Evolutionary conservation across 1,140 invertebrate species (phyloP).

Genomic region (Agrypnia vestita): DNA sequence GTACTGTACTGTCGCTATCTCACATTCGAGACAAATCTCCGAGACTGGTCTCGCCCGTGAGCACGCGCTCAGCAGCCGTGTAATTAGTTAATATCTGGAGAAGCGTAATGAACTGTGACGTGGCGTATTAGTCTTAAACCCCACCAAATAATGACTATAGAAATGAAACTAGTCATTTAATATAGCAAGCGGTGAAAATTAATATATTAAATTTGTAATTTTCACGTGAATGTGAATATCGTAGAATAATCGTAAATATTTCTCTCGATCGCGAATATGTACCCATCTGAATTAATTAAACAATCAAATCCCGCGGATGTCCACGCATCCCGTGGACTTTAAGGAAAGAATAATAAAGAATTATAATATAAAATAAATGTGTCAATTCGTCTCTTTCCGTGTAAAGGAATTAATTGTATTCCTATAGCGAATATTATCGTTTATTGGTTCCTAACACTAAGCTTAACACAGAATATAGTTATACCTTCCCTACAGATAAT

Average conservation of each 20-base stretch:
- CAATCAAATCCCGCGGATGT: neutral
- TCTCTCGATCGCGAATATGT: too few relatives aligned
- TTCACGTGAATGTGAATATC: conserved; percentile 21
- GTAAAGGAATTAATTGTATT: conserved; percentile 6
- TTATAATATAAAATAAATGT: neutral
- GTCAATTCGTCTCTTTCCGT: conserved; percentile 18
- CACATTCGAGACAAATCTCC: too few relatives aligned
- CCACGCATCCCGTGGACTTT: neutral
- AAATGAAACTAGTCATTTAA: conserved; percentile 52
- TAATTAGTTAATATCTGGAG: neutral
- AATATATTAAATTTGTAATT: conserved; percentile 22
- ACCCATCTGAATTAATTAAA: neutral
- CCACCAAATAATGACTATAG: conserved; percentile 54
- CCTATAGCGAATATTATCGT: conserved; percentile 3
- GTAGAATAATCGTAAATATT: neutral
- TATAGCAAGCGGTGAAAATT: conserved; percentile 34
- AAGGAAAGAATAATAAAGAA: neutral
- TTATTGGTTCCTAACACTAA: conserved; percentile 45
- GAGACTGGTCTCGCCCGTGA: too few relatives aligned
- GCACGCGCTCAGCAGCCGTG: too few relatives aligned
- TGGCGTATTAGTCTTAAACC: conserved; percentile 23
- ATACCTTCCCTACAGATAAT: conserved; percentile 21
- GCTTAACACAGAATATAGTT: conserved; percentile 30
- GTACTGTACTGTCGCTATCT: too few relatives aligned
- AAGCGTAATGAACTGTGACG: neutral